Conservation (phyloP, 2,797 vertebrate species). For the Muscicapa striata region DNA sequence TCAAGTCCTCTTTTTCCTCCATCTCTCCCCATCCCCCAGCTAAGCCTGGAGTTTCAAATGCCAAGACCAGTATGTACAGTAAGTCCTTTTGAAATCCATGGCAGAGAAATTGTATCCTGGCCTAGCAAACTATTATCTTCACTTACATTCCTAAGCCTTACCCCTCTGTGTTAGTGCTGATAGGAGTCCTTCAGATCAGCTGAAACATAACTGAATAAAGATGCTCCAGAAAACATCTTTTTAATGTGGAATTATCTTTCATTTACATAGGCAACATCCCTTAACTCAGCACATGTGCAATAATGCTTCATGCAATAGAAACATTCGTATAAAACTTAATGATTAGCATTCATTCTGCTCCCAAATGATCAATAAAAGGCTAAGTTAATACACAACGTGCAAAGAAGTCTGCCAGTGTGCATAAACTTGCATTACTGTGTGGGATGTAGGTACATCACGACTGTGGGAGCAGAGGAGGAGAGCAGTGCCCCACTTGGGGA, state of each 20-base stretch:
- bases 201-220: constrained; percentile 50
- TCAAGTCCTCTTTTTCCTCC: background rate
- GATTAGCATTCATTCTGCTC: constrained; percentile 35
- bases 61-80: constrained; percentile 55
- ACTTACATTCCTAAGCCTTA: constrained; percentile 34
- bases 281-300: constrained; percentile 13
- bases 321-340: constrained; percentile 41
- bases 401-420: background rate
- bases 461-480: background rate
- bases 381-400: background rate
- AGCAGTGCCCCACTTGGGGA: background rate
- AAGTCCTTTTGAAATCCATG: constrained; percentile 53
- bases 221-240: constrained; percentile 48
- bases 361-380: constrained; percentile 50
- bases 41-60: constrained; percentile 61
- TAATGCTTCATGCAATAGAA: constrained; percentile 13
- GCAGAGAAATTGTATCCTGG: constrained; percentile 59
- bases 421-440: background rate
- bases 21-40: background rate
- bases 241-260: constrained; percentile 56
- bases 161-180: background rate
- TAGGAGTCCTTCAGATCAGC: constrained; percentile 33
- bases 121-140: constrained; percentile 39
- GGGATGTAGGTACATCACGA: background rate
- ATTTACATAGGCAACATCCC: constrained; percentile 44